Evolutionary conservation across 2,113 vertebrate genomes (phyloP), one percentile per base, ranked within the genome.

Genomic region (Sturnira hondurensis): DNA sequence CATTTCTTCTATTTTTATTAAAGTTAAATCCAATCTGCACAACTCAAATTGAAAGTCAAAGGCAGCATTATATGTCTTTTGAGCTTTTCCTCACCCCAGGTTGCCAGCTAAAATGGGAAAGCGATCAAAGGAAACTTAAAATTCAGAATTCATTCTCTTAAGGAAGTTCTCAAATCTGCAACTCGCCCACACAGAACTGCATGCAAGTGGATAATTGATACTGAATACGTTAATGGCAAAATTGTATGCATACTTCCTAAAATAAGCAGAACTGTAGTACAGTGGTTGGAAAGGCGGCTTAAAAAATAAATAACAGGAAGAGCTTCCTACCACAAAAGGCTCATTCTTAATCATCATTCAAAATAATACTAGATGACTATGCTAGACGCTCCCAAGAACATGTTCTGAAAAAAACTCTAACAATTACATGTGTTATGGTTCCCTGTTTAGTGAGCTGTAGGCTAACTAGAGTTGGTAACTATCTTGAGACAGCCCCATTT

Each of bases 131-230:
- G 70, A 90, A 94, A 92, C 86, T 82, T 85, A 73, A 97, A 97
- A 87, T 96, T 96, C 50, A 95, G 94, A 97, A 97, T 65, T 77
- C 96, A 67, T 76, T 97, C 97, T 91, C 91, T 97, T 93, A 94
- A 97, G 97, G 94, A 97, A 97, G 96, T 84, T 96, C 91, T 98
- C 91, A 33, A 31, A 87, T 77, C 95, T 96, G 52, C 97, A 98
- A 97, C 97, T 97, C 97, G 97, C 96, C 94, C 96, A 96, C 95
- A 86, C 94, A 93, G 96, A 94, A 77, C 94, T 89, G 3, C 89
- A 85, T 81, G 90, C 95, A 92, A 97, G 96, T 76, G 89, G 97
- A 88, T 97, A 97, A 98, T 97, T 98, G 97, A 97, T 97, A 96
- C 74, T 90, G 95, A 97, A 96, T 97, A 92, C 65, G 94, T 97